Base-by-base conservation (phyloP, 1,140 invertebrate species). In the Hyphantria cunea region DNA sequence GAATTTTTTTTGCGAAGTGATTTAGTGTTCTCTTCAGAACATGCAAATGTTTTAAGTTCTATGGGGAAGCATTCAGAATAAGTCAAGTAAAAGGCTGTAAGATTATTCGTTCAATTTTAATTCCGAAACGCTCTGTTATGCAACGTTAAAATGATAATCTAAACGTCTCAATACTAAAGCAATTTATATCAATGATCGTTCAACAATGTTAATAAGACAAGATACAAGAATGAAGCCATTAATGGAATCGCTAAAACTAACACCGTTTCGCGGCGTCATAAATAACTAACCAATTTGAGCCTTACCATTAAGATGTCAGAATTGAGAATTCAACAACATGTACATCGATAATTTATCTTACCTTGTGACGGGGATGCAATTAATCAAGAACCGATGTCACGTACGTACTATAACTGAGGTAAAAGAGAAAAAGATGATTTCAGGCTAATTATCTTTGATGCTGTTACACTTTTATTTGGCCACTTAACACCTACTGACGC, bases 361-460 rank as follows among this genome's bases (percentile, higher is more conserved):
- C 64, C 73, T 75, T 74, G 80, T 78, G 76, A 82, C 74, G 75
- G 72, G 69, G 73, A 76, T 75, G 82, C 82, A 87, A 89, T 89
- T 89, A 87, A 89, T 89, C 86, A 89, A 82, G 67, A 59, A 72
- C 71, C 82, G 82, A 84, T 89, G 86, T 87, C 84, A 84, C 78
- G 80, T 86, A 76, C 68, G 62, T 71, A 76, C 76, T 78, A 80
- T 76, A 72, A 49, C 42, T 60, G 63, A 71, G 81, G 83, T 82
- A 86, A 82, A 60, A 64, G 78, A 80, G 79, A 84, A 84, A 83
- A 85, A 82, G 80, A 89, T 86, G 86, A 89, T 86, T 86, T 81
- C 70, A 66, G 66, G 78, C 87, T 90, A 90, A 90, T 90, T 90
- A 90, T 86, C 77, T 74, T 73, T 74, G 74, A 74, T 86, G 82